These are phyloP conservation scores for Drosophila nikananu DNA, from an alignment of 1,140 invertebrate species.

Conservation along the genomic window DNA sequence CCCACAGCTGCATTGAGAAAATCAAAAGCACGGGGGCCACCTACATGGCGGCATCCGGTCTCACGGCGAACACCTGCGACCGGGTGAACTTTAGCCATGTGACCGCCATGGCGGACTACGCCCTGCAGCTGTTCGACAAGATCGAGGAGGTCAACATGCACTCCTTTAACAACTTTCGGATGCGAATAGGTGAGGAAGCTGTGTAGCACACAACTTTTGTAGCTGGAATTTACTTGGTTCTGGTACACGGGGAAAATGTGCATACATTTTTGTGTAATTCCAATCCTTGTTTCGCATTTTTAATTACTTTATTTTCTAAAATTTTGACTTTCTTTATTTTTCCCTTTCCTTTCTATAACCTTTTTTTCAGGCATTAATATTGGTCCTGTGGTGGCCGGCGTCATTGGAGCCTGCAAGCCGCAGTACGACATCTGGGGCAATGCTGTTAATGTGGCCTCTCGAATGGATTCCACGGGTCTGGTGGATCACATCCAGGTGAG, in stretches of 20 bases:
- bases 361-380: constrained; percentile 93
- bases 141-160: constrained; percentile 97
- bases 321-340: not conserved
- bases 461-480: constrained; percentile 95
- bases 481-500: constrained; percentile 93
- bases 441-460: constrained; percentile 96
- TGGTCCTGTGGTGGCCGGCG: constrained; percentile 97
- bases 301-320: not conserved
- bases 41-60: constrained; percentile 98
- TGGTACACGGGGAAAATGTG: not conserved
- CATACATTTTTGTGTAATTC: not conserved
- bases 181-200: constrained; percentile 92
- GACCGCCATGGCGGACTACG: constrained; percentile 96
- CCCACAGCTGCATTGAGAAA: constrained; percentile 93
- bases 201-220: not conserved
- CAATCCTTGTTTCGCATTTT: not conserved
- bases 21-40: constrained; percentile 98
- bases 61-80: constrained; percentile 92
- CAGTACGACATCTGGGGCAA: constrained; percentile 97
- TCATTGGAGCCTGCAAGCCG: constrained; percentile 96
- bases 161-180: constrained; percentile 98
- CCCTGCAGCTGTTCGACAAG: constrained; percentile 93
- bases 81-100: constrained; percentile 92
- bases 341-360: not conserved
- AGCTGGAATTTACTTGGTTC: not conserved